phyloP scores from a whole-genome alignment of 2,113 vertebrate species.

The Paradoxurus hermaphroditus region DNA sequence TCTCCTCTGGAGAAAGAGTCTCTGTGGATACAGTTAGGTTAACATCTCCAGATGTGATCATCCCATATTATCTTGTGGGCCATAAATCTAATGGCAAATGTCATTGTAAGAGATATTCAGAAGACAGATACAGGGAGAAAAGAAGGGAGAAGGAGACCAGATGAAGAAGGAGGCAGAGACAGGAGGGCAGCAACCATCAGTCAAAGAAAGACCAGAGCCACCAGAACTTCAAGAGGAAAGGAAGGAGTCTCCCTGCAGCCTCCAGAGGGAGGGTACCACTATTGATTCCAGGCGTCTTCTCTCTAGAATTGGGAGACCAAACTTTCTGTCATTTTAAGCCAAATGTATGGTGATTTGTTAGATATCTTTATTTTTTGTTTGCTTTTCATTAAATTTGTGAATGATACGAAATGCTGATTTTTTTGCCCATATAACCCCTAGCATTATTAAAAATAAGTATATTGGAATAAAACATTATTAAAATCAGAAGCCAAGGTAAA shows the following conservation, averaged over 20 bases:
- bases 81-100: neutral
- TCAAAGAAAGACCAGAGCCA: too few species aligned
- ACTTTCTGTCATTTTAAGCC: neutral
- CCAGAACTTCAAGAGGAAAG: neutral
- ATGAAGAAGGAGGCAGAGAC: neutral
- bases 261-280: neutral
- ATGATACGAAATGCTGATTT: neutral
- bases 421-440: conserved; percentile 10
- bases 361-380: conserved; percentile 17
- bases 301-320: neutral
- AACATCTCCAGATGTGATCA: neutral
- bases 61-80: neutral
- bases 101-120: neutral
- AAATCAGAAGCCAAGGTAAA: conserved; percentile 52
- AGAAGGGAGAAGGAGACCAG: neutral
- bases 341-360: neutral
- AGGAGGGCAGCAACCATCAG: neutral
- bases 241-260: neutral
- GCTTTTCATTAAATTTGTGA: neutral
- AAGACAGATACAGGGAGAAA: neutral
- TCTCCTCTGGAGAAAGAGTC: neutral
- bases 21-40: neutral
- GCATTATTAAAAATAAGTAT: conserved; percentile 30
- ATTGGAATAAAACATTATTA: conserved; percentile 51
- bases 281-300: neutral